Conservation (phyloP, 2,797 vertebrate genomes). For the Pangasius krempfi region DNA sequence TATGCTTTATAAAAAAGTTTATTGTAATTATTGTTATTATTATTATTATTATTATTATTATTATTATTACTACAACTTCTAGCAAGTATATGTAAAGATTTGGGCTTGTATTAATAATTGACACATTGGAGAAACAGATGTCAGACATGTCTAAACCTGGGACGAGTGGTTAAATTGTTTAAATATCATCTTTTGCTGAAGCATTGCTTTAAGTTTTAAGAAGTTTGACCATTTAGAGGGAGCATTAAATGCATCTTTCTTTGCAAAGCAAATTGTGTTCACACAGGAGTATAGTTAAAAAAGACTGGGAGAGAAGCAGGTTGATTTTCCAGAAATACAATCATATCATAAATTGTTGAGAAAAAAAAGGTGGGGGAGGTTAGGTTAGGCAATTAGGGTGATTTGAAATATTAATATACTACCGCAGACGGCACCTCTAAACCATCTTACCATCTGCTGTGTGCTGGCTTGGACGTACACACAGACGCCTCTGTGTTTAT, state of each 20-base stretch:
- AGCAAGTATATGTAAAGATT: background rate
- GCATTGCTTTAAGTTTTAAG: background rate
- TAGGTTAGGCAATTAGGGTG: slow-evolving; percentile 6
- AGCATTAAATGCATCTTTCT: background rate
- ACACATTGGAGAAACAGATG: background rate
- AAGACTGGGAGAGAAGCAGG: background rate
- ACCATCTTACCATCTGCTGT: slow-evolving; percentile 35
- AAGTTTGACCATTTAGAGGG: background rate
- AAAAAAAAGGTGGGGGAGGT: background rate
- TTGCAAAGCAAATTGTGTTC: background rate
- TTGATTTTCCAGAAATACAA: slow-evolving; percentile 1
- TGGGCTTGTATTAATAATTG: background rate
- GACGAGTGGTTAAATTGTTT: background rate
- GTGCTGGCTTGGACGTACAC: slow-evolving; percentile 50
- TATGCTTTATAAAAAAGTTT: too few relatives aligned
- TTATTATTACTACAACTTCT: background rate
- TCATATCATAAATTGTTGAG: background rate
- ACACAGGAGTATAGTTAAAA: background rate
- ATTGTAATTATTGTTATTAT: background rate
- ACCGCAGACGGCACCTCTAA: slow-evolving; percentile 17
- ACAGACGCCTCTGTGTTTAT: slow-evolving; percentile 49
- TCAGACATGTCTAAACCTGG: background rate
- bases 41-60: background rate
- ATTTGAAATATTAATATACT: slow-evolving; percentile 10
- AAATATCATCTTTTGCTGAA: background rate